Percentiles rank a stretch among this genome's conserved stretches.
Evolutionary conservation across 1,140 invertebrate species (phyloP).

Genomic region (Lepidurus arcticus): DNA sequence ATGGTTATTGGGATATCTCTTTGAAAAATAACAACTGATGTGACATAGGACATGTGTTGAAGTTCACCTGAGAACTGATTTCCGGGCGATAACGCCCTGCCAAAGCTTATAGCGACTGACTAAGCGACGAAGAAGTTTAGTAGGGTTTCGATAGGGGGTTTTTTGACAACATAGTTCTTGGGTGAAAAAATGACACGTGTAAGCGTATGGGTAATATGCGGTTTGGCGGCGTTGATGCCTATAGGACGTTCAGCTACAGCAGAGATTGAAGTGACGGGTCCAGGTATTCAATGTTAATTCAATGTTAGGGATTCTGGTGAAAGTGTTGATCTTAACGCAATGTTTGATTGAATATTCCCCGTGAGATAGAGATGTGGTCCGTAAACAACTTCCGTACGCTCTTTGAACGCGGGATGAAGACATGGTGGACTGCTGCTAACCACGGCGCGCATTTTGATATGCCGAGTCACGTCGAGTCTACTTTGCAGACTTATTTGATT

Average conservation of each 20-base stretch:
- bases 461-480: constrained; percentile 7
- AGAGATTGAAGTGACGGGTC: neutral
- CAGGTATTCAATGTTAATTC: neutral
- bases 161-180: neutral
- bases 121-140: too few species aligned
- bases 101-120: neutral
- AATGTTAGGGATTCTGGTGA: neutral
- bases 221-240: neutral
- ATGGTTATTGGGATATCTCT: neutral
- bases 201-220: neutral
- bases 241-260: neutral
- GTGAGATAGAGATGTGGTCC: neutral
- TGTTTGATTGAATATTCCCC: neutral
- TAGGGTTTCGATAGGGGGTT: too few species aligned
- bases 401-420: constrained; percentile 2
- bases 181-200: neutral
- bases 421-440: neutral
- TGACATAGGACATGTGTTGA: neutral
- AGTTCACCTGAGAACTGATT: constrained; percentile 7
- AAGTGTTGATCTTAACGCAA: neutral
- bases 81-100: neutral
- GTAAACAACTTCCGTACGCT: neutral
- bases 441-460: neutral
- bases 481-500: neutral
- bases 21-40: neutral